A percentile compares a stretch with the other conserved stretches of the same genome.
phyloP scores from a whole-genome alignment of 2,113 vertebrate genomes.

The Neotragus moschatus region DNA sequence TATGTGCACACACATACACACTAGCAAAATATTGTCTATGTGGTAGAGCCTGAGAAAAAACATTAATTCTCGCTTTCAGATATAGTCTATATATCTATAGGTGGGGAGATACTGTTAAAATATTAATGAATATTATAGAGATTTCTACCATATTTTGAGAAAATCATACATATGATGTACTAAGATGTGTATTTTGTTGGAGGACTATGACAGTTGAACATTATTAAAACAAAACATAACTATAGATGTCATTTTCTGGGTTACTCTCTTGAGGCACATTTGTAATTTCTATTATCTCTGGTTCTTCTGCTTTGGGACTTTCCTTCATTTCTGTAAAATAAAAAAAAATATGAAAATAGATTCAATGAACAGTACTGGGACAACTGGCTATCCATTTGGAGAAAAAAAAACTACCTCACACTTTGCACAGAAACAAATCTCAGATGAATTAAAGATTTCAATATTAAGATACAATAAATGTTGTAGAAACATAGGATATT shows the following conservation, averaged over 20 bases:
- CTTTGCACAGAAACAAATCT: not conserved
- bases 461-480: not conserved
- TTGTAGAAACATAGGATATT: not conserved
- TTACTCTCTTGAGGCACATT: conserved; percentile 42
- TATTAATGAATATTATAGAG: not conserved
- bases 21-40: not conserved
- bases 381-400: not conserved
- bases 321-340: conserved; percentile 67
- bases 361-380: not conserved
- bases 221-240: conserved; percentile 40
- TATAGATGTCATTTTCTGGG: not conserved
- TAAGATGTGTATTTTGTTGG: not conserved
- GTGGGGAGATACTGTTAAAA: not conserved
- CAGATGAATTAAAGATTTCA: not conserved
- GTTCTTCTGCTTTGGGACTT: conserved; percentile 31
- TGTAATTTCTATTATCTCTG: conserved; percentile 15
- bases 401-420: not conserved
- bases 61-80: not conserved
- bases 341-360: not conserved
- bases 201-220: not conserved
- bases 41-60: not conserved
- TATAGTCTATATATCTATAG: not conserved
- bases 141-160: conserved; percentile 11
- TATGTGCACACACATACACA: not conserved
- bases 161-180: not conserved